These are phyloP conservation scores for Leucophenga montana DNA, from an alignment of 2,888 invertebrate species.

Conservation along the genomic window DNA sequence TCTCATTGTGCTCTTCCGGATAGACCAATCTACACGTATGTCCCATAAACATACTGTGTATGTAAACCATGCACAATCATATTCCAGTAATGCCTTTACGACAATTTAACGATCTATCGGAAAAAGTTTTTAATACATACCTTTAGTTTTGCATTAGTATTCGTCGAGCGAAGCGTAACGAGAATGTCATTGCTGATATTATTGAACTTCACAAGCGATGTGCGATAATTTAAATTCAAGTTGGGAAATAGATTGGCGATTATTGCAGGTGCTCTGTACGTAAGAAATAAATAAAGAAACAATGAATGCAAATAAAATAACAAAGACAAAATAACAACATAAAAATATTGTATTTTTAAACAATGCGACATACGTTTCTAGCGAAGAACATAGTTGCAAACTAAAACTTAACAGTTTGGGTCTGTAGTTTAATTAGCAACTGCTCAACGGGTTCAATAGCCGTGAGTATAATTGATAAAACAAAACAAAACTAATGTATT, in stretches of 20 bases:
- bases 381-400: too few relatives aligned
- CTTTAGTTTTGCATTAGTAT: conserved; percentile 26
- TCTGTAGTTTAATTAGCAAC: background rate
- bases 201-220: conserved; percentile 67
- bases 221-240: conserved; percentile 68
- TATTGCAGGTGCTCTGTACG: conserved; percentile 66
- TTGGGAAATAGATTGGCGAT: conserved; percentile 69
- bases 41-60: too few relatives aligned
- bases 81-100: background rate
- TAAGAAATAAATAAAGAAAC: conserved; percentile 18
- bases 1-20: too few relatives aligned
- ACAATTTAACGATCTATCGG: too few relatives aligned
- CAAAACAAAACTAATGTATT: too few relatives aligned
- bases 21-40: background rate
- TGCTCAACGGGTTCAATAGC: background rate
- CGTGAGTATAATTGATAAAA: too few relatives aligned
- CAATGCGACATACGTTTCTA: too few relatives aligned
- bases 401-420: background rate
- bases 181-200: conserved; percentile 67
- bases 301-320: background rate
- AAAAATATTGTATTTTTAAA: conserved; percentile 7
- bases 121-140: conserved; percentile 48
- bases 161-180: conserved; percentile 60
- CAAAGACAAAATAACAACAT: conserved; percentile 9
- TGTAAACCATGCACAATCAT: too few relatives aligned